Conservation (phyloP, 2,113 vertebrate genomes). For the Tachuris rubrigastra region DNA sequence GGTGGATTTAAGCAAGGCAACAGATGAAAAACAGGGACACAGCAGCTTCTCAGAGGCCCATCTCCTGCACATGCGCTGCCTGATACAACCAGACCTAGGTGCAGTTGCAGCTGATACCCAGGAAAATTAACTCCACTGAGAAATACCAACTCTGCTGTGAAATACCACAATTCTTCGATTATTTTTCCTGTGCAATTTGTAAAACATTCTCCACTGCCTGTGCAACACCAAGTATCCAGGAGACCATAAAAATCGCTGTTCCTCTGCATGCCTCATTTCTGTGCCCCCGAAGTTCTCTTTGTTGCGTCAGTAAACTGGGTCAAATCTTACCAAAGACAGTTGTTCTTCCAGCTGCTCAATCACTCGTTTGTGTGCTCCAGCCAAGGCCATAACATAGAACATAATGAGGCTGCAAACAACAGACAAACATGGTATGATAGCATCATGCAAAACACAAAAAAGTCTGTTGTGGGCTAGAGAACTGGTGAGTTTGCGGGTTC, state of each 20-base stretch:
- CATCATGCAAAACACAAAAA: background rate
- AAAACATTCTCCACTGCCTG: background rate
- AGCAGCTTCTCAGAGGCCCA: rapidly evolving
- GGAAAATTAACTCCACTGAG: background rate
- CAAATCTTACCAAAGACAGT: constrained; percentile 83
- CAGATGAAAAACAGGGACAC: background rate
- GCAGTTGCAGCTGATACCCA: background rate
- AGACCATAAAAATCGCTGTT: background rate
- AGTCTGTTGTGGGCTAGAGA: background rate
- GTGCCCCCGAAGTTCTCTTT: background rate
- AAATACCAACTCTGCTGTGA: background rate
- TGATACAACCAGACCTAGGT: background rate
- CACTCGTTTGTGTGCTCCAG: constrained; percentile 88
- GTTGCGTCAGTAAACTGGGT: background rate
- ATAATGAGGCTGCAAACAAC: constrained; percentile 82
- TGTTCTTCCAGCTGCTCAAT: constrained; percentile 89
- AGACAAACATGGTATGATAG: background rate
- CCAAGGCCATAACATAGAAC: constrained; percentile 92
- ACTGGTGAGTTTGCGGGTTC: background rate
- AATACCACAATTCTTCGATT: background rate
- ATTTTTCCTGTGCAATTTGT: background rate
- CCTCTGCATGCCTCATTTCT: background rate
- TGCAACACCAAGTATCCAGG: background rate
- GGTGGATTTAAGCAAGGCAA: background rate
- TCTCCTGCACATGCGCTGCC: background rate